Conservation (phyloP, 2,113 vertebrate species). For the Paraplagusia blochii region DNA sequence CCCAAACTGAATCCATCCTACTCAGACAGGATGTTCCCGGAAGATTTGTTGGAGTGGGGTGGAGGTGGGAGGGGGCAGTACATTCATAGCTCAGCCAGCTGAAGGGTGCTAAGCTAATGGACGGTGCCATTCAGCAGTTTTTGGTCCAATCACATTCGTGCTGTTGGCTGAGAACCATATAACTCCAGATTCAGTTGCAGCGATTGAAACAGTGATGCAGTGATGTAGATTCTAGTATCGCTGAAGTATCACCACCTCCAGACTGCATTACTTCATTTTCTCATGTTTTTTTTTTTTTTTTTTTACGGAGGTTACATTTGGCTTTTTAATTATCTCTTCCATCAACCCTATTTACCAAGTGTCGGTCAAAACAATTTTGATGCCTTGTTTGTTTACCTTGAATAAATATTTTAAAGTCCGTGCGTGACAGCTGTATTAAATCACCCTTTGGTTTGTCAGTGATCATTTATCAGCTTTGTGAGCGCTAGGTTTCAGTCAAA, state of each 20-base stretch:
- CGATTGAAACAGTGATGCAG: too few species aligned
- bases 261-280: too few species aligned
- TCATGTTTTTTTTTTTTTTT: too few species aligned
- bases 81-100: constrained; percentile 32
- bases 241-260: too few species aligned
- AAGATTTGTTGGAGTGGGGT: constrained; percentile 35
- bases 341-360: too few species aligned
- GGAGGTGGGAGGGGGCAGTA: constrained; percentile 22
- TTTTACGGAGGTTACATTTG: too few species aligned
- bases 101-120: constrained; percentile 29
- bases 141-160: neutral
- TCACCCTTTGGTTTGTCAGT: neutral
- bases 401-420: too few species aligned
- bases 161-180: neutral
- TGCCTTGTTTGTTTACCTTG: too few species aligned
- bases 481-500: neutral
- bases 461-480: neutral
- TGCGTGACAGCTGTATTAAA: too few species aligned
- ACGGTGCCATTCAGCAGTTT: constrained; percentile 34
- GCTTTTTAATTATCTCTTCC: too few species aligned
- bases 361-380: too few species aligned
- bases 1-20: neutral
- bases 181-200: neutral
- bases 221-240: too few species aligned
- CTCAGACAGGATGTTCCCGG: constrained; percentile 14